Evolutionary conservation across 2,113 vertebrate genomes (phyloP), one percentile per base, ranked within the genome.

Genomic region (Dromas ardeola): DNA sequence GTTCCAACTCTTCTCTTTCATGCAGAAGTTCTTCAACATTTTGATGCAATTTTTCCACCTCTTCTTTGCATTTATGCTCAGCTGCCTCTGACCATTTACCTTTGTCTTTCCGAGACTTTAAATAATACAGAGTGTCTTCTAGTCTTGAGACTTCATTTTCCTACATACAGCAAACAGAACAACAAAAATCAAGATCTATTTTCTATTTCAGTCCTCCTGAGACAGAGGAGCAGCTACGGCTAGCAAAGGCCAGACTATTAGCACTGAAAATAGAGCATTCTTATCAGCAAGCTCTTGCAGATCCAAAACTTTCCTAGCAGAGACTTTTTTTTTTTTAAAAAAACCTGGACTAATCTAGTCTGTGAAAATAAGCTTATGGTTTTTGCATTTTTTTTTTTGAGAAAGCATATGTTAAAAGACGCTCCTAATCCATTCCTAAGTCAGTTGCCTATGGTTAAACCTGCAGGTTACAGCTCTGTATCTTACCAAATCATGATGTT

Each of bases 401-500:
- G 42, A 56, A 47, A 65, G 53, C 8, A 2, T 3, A 30, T 8
- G 14, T 62, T 72, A 77, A n/a, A 38, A 58, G 42, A 45, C 58
- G 22, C n/a, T 38, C 47, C 56, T 47, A 16, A 45, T 15, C 13
- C 34, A 15, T 14, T 45, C 9, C 0, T 5, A 72, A 66, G 13
- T 13, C 61, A 73, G 13, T 4, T 34, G 21, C 25, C 43, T 38
- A 5, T 8, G 26, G 77, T 27, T 29, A 67, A 45, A 38, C 9
- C 77, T 70, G 53, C 36, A 85, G 45, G 14, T 62, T 22, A 21
- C 65, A 67, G 79, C 72, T 47, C 91, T 86, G 45, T 40, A 1
- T 89, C 98, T 97, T 97, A 99, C 99, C 98, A 99, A 85, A n/a
- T 98, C 82, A 5, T 97, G 98, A 38, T 99, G 99, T 5, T 97